Base-by-base conservation (phyloP, 2,113 vertebrate species). In the Neoarius graeffei region DNA sequence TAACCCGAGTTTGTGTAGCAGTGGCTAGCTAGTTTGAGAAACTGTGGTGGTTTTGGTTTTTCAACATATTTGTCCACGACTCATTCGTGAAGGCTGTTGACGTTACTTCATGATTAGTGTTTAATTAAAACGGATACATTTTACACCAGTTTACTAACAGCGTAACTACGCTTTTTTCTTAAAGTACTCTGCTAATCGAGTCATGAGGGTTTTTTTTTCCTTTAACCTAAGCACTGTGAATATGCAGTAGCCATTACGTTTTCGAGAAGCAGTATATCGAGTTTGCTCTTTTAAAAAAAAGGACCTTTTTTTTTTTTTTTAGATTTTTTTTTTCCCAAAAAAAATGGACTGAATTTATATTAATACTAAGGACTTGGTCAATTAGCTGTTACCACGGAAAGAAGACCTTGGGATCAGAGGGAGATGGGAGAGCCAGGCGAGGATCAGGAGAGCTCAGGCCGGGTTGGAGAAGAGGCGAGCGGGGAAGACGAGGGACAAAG, bases 291-390 rank as follows among this genome's bases (percentile, higher is more conserved):
- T 25, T 5, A 19, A 42, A 9, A 35, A 19, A 74, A 19, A 0
- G 9, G 27, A 4, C 3, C 4, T 42, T 42, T 42, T 42, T 42
- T 42, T 42, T 81, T 67, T 66, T 83, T 67, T 50, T 66, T 86
- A n/a, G n/a, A n/a, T n/a, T n/a, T n/a, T n/a, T n/a, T n/a, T n/a
- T n/a, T 54, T 5, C 9, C 57, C 35, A 2, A 3, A 8, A 69
- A 64, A 57, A 88, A 90, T 91, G 93, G 93, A 95, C 94, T 94
- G 90, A 92, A 92, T 91, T 91, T 77, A 30, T 60, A 87, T 67
- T 88, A 42, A 42, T 42, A 42, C 0, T 42, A 94, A 93, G 95
- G 93, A 94, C 93, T 93, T 93, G 94, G 94, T 90, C 84, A 87
- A 91, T 92, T 76, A 92, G 89, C 7, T 69, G 67, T 87, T 42